Conservation (phyloP, 2,797 vertebrate genomes). For the Typhlichthys subterraneus region DNA sequence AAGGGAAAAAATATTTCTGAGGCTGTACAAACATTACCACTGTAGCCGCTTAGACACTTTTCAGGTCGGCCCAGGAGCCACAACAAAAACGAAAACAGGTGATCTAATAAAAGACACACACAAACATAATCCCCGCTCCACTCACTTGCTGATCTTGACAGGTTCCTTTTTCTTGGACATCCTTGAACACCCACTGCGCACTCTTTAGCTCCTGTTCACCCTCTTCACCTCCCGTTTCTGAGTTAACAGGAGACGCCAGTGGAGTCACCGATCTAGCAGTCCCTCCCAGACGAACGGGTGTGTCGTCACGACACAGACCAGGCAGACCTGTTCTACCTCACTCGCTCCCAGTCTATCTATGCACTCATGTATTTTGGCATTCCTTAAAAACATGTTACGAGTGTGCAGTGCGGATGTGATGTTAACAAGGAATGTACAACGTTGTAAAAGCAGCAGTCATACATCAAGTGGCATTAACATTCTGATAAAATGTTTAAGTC, state of each 20-base stretch:
- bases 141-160: constrained; percentile 70
- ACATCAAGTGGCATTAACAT: too few species aligned
- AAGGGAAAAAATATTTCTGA: neutral
- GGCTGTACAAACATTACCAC: constrained; percentile 11
- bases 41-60: constrained; percentile 4
- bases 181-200: constrained; percentile 22
- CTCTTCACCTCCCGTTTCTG: neutral
- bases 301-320: constrained; percentile 61
- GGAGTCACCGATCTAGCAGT: constrained; percentile 27
- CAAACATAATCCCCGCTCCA: constrained; percentile 8
- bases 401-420: too few species aligned
- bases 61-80: neutral
- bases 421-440: too few species aligned
- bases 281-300: constrained; percentile 72
- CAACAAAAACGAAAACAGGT: neutral
- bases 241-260: constrained; percentile 47
- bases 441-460: neutral
- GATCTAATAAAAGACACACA: neutral
- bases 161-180: constrained; percentile 71
- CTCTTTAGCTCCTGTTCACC: constrained; percentile 13
- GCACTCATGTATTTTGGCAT: neutral
- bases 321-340: constrained; percentile 71
- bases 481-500: neutral
- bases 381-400: neutral
- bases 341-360: neutral